Conservation (phyloP, 2,888 invertebrate genomes). For the Xestia rhomboidea region DNA sequence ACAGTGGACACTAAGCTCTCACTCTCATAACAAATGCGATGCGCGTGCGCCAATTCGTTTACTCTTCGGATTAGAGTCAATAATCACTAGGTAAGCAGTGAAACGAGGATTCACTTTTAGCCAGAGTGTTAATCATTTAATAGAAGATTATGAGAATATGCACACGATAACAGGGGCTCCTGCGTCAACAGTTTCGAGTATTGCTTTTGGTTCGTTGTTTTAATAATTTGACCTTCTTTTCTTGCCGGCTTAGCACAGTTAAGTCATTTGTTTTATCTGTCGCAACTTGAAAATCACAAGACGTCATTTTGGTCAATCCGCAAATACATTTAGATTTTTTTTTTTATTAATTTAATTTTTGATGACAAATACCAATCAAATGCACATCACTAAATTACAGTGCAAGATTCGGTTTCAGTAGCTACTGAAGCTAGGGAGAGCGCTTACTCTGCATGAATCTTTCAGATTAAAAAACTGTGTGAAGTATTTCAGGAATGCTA, state of each 20-base stretch:
- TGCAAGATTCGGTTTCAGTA: not conserved
- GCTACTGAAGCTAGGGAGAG: not conserved
- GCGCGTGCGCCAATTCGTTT: conserved; percentile 68
- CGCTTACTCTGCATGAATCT: not conserved
- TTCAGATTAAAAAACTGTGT: not conserved
- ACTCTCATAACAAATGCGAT: conserved; percentile 63
- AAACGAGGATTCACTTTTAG: conserved; percentile 44
- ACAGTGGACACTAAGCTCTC: conserved; percentile 57
- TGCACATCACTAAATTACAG: conserved; percentile 2
- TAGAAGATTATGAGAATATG: conserved; percentile 10
- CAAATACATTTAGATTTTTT: not conserved
- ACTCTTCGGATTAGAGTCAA: conserved; percentile 67
- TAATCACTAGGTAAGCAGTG: conserved; percentile 57
- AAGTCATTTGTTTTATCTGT: conserved; percentile 25
- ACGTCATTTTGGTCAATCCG: not conserved
- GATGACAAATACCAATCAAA: not conserved
- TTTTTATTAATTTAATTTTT: not conserved
- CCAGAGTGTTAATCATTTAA: conserved; percentile 46
- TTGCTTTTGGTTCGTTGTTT: not conserved
- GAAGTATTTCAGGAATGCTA: not conserved
- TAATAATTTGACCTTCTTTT: conserved; percentile 1
- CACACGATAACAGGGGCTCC: not conserved
- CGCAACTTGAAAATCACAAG: not conserved
- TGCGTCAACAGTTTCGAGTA: not conserved
- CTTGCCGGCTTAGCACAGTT: not conserved